Evolutionary conservation across 2,113 vertebrate species (phyloP).

Genomic region (Tinamus guttatus): DNA sequence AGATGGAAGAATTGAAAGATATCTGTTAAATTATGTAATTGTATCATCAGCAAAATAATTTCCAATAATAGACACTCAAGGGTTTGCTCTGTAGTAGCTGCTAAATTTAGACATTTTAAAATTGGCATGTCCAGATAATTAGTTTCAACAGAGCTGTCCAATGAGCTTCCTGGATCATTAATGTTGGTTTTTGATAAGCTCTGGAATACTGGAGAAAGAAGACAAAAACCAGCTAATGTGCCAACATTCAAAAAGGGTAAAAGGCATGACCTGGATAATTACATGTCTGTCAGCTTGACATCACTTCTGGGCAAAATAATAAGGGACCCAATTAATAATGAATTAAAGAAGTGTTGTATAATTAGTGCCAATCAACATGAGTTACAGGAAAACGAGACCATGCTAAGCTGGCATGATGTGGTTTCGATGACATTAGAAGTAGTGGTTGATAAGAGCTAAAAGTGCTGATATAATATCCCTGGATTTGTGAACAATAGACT

Average conservation of each 20-base stretch:
- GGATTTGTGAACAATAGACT: background rate
- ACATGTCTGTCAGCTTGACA: slow-evolving; percentile 58
- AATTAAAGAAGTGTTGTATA: slow-evolving; percentile 64
- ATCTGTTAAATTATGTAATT: background rate
- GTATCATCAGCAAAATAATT: background rate
- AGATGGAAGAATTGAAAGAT: background rate
- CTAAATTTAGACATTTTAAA: slow-evolving; percentile 52
- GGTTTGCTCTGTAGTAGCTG: background rate
- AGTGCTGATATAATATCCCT: background rate
- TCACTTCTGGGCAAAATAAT: slow-evolving; percentile 65
- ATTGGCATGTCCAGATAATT: background rate
- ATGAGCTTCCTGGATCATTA: slow-evolving; percentile 28
- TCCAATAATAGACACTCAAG: background rate
- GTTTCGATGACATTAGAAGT: slow-evolving; percentile 56
- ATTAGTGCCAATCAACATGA: slow-evolving; percentile 70
- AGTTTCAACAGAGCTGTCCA: slow-evolving; percentile 40
- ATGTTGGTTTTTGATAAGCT: slow-evolving; percentile 40
- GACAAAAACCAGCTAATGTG: slow-evolving; percentile 35
- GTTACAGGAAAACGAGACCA: slow-evolving; percentile 36
- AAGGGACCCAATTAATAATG: slow-evolving; percentile 67
- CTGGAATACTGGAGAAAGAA: slow-evolving; percentile 6
- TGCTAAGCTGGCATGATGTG: slow-evolving; percentile 26
- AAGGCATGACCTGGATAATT: slow-evolving; percentile 70
- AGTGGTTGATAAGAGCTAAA: slow-evolving; percentile 18
- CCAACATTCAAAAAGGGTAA: slow-evolving; percentile 52